Percentiles rank a stretch among this genome's conserved stretches.
These are phyloP conservation scores for Limenitis camilla DNA, from an alignment of 2,888 invertebrate species.

Conservation along the genomic window DNA sequence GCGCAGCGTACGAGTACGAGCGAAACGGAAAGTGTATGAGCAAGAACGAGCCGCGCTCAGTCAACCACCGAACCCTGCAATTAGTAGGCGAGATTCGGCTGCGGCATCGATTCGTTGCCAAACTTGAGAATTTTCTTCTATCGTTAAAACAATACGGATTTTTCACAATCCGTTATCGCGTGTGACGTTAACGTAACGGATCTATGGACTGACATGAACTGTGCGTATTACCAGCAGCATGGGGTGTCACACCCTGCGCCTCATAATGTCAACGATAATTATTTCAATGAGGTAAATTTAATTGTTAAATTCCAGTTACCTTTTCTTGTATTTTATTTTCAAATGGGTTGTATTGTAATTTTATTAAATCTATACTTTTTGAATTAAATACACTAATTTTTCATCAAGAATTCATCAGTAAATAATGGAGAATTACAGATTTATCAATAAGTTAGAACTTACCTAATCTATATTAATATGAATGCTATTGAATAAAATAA, in stretches of 20 bases:
- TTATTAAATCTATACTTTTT: background rate
- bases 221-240: constrained; percentile 68
- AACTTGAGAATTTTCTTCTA: constrained; percentile 56
- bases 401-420: too few species aligned
- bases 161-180: constrained; percentile 49
- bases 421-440: too few species aligned
- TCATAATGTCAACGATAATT: constrained; percentile 60
- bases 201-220: constrained; percentile 64
- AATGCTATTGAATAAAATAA: too few species aligned
- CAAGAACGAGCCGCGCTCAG: constrained; percentile 42
- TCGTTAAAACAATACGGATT: constrained; percentile 57
- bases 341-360: background rate
- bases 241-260: constrained; percentile 60
- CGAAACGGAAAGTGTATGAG: constrained; percentile 47
- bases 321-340: too few species aligned
- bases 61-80: constrained; percentile 64
- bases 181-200: constrained; percentile 46
- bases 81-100: constrained; percentile 73
- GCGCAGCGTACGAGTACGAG: constrained; percentile 33
- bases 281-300: constrained; percentile 65
- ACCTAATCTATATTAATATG: too few species aligned
- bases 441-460: too few species aligned
- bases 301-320: constrained; percentile 6
- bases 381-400: background rate
- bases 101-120: constrained; percentile 72